Conservation (phyloP, 2,888 invertebrate species). For the Oxycera nigricornis region DNA sequence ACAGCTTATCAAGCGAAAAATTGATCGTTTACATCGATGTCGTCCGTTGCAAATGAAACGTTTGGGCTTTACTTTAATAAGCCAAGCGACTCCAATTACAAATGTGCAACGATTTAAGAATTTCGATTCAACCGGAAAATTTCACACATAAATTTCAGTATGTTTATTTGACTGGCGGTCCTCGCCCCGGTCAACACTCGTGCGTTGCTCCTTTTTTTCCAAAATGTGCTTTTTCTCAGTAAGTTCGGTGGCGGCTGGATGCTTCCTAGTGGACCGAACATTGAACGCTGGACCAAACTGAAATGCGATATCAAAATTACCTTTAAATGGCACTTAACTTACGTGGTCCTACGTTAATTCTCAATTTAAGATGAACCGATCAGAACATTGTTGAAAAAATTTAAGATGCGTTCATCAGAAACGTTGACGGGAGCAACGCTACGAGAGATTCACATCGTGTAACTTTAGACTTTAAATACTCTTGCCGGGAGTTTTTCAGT, state of each 20-base stretch:
- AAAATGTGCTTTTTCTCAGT: not conserved
- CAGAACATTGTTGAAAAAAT: conserved; percentile 38
- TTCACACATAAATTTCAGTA: conserved; percentile 28
- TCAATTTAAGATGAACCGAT: conserved; percentile 38
- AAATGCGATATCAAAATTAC: conserved; percentile 46
- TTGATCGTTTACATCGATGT: conserved; percentile 20
- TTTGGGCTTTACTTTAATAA: not conserved
- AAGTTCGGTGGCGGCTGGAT: not conserved
- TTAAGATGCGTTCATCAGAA: not conserved
- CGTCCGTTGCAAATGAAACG: not conserved
- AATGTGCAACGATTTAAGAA: conserved; percentile 18
- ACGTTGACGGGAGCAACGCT: not conserved
- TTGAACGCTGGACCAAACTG: not conserved
- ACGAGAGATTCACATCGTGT: conserved; percentile 15
- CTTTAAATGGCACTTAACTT: conserved; percentile 44
- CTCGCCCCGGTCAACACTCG: not conserved
- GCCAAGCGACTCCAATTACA: conserved; percentile 27
- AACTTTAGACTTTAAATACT: conserved; percentile 30
- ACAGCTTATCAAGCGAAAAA: conserved; percentile 23
- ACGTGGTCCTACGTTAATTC: conserved; percentile 22
- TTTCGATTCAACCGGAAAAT: conserved; percentile 31
- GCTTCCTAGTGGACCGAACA: conserved; percentile 6
- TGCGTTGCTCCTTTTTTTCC: not conserved
- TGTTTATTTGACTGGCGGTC: conserved; percentile 1
- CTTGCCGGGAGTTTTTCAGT: not conserved